Conservation (phyloP, 1,140 invertebrate species). For the Trichonephila clavipes region DNA sequence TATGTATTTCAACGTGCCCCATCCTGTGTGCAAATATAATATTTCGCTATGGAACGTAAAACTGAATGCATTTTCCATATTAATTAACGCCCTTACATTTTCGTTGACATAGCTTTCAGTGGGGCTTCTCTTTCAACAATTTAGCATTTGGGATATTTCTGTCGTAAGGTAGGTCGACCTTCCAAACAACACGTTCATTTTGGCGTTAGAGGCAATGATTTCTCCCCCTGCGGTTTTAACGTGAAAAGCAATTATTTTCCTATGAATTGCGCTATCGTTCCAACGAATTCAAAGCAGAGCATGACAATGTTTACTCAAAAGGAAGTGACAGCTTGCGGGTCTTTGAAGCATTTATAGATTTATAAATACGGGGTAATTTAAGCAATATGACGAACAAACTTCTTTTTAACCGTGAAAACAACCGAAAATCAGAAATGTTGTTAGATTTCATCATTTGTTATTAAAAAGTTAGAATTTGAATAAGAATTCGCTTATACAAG, state of each 20-base stretch:
- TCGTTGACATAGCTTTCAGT: neutral
- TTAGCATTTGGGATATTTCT: neutral
- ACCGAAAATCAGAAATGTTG: no score
- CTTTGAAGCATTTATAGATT: neutral
- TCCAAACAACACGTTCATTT: conserved; percentile 9
- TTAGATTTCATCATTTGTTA: no score
- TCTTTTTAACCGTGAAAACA: no score
- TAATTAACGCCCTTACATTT: conserved; percentile 2
- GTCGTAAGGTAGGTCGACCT: neutral
- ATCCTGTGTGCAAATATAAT: neutral
- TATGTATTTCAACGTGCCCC: neutral
- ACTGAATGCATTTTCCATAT: conserved; percentile 7
- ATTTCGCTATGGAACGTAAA: neutral
- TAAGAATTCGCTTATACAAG: no score
- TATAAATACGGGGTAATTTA: neutral
- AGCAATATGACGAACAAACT: no score
- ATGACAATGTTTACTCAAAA: neutral
- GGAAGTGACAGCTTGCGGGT: neutral
- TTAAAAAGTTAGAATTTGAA: no score
- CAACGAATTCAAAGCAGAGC: neutral
- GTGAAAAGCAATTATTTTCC: conserved; percentile 21
- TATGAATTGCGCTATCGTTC: neutral
- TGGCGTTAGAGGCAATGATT: conserved; percentile 22
- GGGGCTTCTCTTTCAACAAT: neutral
- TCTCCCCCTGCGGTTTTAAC: conserved; percentile 11